Base-by-base conservation (phyloP, 2,888 invertebrate species). In the Pogonocherus hispidulus region DNA sequence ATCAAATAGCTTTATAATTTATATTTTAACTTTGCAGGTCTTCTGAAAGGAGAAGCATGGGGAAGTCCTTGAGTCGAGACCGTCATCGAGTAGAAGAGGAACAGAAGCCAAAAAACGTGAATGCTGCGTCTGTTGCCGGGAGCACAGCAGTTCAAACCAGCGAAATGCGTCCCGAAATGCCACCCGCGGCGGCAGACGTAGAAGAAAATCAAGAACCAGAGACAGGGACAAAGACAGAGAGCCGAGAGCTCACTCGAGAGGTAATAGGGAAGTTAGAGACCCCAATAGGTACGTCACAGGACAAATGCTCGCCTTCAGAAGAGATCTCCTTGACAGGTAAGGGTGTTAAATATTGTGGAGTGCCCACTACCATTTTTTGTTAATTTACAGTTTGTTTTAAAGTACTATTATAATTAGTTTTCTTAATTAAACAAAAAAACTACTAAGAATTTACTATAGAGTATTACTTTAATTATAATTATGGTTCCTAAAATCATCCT, bases 81-180 rank as follows among this genome's bases (percentile, higher is more conserved):
- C 32, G 32, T 32, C 59, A 44, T 35, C 63, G n/a, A 60, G 51
- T 27, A 54, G 69, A 65, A 20, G 62, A 62, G 16, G 63, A 52
- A 8, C 5, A 37, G 18, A 81, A 70, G 86, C 80, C 92, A 92
- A 92, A 92, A 93, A 93, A 92, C 92, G 92, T 85, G 86, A 87
- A 86, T 87, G 89, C 89, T 90, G 91, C 92, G 92, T 89, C 91
- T 92, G 92, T 89, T 87, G 89, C 86, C 88, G 87, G 84, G 86
- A 83, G 76, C 84, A 84, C 69, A 67, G 49, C 64, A 66, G 63
- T 63, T 57, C 71, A 52, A 71, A 70, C 69, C 70, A 75, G 70
- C 74, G 72, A 63, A 70, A 71, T 63, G 69, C 64, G 79, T 78
- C 82, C 81, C 81, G 78, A 69, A 73, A 79, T 72, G 69, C 78